Base-by-base conservation (phyloP, 2,797 vertebrate genomes). In the Cyclura pinguis region DNA sequence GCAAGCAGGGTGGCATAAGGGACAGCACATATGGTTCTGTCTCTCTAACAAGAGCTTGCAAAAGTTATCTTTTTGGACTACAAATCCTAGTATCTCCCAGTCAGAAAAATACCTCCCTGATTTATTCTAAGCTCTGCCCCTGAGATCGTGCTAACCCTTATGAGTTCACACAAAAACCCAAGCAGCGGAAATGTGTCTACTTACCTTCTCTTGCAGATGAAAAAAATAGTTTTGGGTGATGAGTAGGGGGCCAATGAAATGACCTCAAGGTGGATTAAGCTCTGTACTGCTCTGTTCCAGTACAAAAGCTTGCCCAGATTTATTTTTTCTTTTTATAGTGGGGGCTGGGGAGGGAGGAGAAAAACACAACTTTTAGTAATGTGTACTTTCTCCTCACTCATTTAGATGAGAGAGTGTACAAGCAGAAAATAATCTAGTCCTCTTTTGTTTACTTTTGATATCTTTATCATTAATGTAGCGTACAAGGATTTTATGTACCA, bases 401-500 rank as follows among this genome's bases (percentile, higher is more conserved):
- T 74, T 84, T 80, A 80, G 72, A 82, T 87, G 35, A 12, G 92
- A 92, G 62, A 85, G 90, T 96, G 95, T 93, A 88, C 92, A 90
- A 93, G 90, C 92, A 78, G 90, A 95, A 89, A 93, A 92, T 94
- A 96, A 96, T 94, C 83, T 95, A 95, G 59, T 93, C 89, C 88
- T 86, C 90, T 92, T 86, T 96, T 95, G 92, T 96, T 97, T 96
- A 96, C 94, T 96, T 97, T 94, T 96, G 95, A 96, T 97, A 97
- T 96, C 95, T 96, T 96, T 96, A 94, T 95, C 96, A 95, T 96
- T 97, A 97, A 97, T 96, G 95, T 96, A 96, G 93, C 91, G 91
- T 94, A 96, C 95, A 94, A 94, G 91, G 93, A 96, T 97, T 97
- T 97, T 97, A 96, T 97, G 95, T 95, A 95, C 94, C 95, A 94